Evolutionary conservation across 1,140 invertebrate genomes (phyloP).

Genomic region (Drosophila littoralis): DNA sequence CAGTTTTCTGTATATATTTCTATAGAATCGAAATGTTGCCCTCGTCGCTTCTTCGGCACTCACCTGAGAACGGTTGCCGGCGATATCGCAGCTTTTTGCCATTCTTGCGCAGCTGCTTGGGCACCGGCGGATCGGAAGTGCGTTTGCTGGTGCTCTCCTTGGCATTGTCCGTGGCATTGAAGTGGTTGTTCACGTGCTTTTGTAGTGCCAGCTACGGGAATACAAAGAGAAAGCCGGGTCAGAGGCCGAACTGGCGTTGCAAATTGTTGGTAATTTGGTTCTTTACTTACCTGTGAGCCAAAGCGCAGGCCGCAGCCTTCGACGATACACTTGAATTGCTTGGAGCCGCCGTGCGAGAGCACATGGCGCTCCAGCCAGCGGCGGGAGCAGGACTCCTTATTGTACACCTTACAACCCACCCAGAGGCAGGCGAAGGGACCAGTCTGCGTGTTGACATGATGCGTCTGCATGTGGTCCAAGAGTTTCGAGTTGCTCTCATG

Average conservation of each 20-base stretch:
- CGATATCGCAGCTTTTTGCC: constrained; percentile 93
- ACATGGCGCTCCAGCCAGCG: constrained; percentile 97
- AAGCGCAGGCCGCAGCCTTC: constrained; percentile 96
- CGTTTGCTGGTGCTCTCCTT: constrained; percentile 87
- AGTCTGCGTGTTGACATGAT: constrained; percentile 94
- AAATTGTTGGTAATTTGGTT: background rate
- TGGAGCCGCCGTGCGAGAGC: constrained; percentile 95
- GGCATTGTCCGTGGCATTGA: constrained; percentile 88
- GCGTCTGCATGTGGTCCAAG: constrained; percentile 95
- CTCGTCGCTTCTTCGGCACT: constrained; percentile 20
- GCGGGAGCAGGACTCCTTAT: constrained; percentile 94
- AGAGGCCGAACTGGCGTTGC: background rate
- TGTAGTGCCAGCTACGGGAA: constrained; percentile 91
- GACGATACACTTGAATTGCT: constrained; percentile 97
- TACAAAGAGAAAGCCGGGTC: background rate
- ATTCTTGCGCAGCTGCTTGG: constrained; percentile 92
- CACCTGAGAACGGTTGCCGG: constrained; percentile 93
- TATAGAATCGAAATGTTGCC: no score
- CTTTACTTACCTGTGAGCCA: constrained; percentile 91
- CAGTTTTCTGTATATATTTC: no score
- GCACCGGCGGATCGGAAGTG: constrained; percentile 86
- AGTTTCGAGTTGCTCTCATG: constrained; percentile 92
- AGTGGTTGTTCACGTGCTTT: constrained; percentile 97
- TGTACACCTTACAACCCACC: constrained; percentile 97
- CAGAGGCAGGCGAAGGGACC: constrained; percentile 95